These are phyloP conservation scores for Eilema caniola DNA, from an alignment of 2,888 invertebrate genomes.

Conservation along the genomic window DNA sequence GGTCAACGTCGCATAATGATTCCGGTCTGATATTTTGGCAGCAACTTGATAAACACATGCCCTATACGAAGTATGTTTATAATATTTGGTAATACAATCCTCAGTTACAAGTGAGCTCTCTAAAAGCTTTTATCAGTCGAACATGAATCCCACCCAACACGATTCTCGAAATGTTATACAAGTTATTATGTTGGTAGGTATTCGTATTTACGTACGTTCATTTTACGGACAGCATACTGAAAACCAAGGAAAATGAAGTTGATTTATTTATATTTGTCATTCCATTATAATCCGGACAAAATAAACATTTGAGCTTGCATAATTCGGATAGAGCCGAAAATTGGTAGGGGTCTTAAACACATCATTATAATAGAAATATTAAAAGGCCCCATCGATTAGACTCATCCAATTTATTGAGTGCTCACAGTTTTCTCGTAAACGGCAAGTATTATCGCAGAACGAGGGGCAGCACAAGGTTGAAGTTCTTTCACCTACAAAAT, in stretches of 20 bases:
- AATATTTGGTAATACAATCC: slow-evolving; percentile 18
- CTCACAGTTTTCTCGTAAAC: too few relatives aligned
- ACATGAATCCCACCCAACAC: not conserved
- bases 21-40: slow-evolving; percentile 17
- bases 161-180: not conserved
- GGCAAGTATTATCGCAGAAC: too few relatives aligned
- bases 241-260: not conserved
- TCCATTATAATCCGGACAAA: not conserved
- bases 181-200: not conserved
- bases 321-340: too few relatives aligned
- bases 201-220: not conserved
- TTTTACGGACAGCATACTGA: not conserved
- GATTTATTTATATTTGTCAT: not conserved
- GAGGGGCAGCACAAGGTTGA: too few relatives aligned
- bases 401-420: too few relatives aligned
- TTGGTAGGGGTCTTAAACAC: too few relatives aligned
- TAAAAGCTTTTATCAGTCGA: slow-evolving; percentile 34
- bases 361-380: too few relatives aligned
- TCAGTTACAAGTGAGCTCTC: slow-evolving; percentile 32
- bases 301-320: too few relatives aligned
- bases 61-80: not conserved
- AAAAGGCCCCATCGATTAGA: too few relatives aligned
- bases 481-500: too few relatives aligned
- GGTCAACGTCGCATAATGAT: slow-evolving; percentile 3
- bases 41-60: slow-evolving; percentile 20